These are phyloP conservation scores for Pammene fasciana DNA, from an alignment of 2,888 invertebrate species.

Conservation along the genomic window DNA sequence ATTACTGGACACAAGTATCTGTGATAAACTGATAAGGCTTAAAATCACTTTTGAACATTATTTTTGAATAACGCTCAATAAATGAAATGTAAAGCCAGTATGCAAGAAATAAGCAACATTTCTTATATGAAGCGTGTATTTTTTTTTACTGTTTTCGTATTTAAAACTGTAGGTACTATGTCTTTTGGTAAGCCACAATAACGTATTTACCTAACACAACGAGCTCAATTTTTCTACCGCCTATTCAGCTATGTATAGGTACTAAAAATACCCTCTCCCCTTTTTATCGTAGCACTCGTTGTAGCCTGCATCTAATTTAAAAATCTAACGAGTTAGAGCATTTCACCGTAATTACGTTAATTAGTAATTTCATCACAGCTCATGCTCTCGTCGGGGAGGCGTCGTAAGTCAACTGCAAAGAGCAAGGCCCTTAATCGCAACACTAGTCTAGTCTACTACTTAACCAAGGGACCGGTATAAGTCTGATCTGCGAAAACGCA, in stretches of 20 bases:
- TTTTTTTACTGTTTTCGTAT: no score
- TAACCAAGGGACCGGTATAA: neutral
- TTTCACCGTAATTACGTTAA: neutral
- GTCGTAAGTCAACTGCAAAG: conserved; percentile 25
- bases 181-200: no score
- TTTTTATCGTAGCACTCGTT: neutral
- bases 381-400: conserved; percentile 10
- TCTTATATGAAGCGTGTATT: neutral
- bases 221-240: neutral
- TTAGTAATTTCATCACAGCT: conserved; percentile 17
- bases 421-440: conserved; percentile 6
- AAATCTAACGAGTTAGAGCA: neutral
- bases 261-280: neutral
- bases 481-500: neutral
- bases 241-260: neutral
- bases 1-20: neutral
- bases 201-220: no score
- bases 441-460: neutral
- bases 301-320: neutral
- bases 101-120: neutral
- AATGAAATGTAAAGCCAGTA: no score
- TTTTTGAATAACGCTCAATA: no score
- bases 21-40: neutral
- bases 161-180: no score
- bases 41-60: neutral